Conservation (phyloP, 2,797 vertebrate genomes). For the Hoplostethus mediterraneus region DNA sequence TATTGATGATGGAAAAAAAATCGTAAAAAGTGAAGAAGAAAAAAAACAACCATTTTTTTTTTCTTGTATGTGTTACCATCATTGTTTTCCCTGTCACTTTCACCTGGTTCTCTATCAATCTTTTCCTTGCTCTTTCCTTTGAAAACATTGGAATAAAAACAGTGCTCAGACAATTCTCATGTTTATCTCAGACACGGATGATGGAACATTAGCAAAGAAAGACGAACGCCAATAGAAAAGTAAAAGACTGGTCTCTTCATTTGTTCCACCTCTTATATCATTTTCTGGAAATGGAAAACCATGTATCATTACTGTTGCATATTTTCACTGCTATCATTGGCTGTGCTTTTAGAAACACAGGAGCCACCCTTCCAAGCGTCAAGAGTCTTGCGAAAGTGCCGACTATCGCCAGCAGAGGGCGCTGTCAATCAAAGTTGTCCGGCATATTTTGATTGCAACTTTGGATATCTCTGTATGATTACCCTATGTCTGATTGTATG, state of each 20-base stretch:
- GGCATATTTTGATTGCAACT: conserved; percentile 11
- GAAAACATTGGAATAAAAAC: conserved; percentile 93
- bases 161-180: conserved; percentile 53
- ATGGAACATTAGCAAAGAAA: not conserved
- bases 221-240: not conserved
- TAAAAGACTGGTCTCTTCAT: not conserved
- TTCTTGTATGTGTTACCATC: conserved; percentile 90
- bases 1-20: conserved; percentile 47
- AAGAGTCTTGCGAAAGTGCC: not conserved
- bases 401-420: conserved; percentile 68
- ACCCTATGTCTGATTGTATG: conserved; percentile 30
- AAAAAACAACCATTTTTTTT: conserved; percentile 85
- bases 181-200: conserved; percentile 1
- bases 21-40: conserved; percentile 73
- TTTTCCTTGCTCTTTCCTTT: conserved; percentile 93
- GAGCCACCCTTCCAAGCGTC: not conserved
- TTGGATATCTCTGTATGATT: conserved; percentile 18
- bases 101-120: conserved; percentile 91
- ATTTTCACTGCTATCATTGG: not conserved
- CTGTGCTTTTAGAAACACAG: not conserved
- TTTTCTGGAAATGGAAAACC: no score
- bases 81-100: conserved; percentile 93
- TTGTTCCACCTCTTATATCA: not conserved
- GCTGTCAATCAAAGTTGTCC: conserved; percentile 40
- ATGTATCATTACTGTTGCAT: not conserved